Base-by-base conservation (phyloP, 2,888 invertebrate genomes). In the Plebejus argus region DNA sequence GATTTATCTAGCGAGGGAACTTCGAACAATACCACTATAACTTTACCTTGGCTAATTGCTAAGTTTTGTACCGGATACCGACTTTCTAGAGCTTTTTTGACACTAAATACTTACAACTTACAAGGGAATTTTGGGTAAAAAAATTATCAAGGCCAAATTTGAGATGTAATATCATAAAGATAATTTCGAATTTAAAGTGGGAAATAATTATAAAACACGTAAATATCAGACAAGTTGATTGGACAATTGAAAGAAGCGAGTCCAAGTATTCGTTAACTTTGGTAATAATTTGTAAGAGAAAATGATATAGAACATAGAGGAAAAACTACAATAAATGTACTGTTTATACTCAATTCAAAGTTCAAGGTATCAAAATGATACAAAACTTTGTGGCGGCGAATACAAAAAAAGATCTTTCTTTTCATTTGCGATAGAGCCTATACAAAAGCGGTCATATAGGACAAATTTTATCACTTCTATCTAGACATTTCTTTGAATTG, bases 1-100 rank as follows among this genome's bases (percentile, higher is more conserved):
- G 70, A 70, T 70, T 76, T 76, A 76, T 76, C 35, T 53, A 66
- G 74, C 49, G 20, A 28, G 74, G 74, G 74, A 74, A 74, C 45
- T 53, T 74, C 23, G 39, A 71, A 71, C 74, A 74, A 74, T 49
- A 74, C 49, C 49, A 74, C 74, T 72, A 74, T 74, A 72, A 72
- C 72, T 72, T 23, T 23, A 10, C 23, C 45, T 39, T 72, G 20
- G 39, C 20, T 72, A 72, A 72, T 72, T 72, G 72, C 45, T 20
- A 39, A 39, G 72, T 20, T 72, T 45, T 72, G 72, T 72, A 72
- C 72, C 72, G 39, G 39, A 45, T 45, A 72, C 72, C 28, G 23
- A 28, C 66, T 66, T 66, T 66, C 28, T 66, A 66, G 28, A 66
- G 15, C 61, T 7, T 28, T 66, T 66, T 66, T 66, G 28, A 28